A percentile compares a stretch with the other conserved stretches of the same genome.
phyloP scores from a whole-genome alignment of 2,888 invertebrate species.

The Melanophora roralis region DNA sequence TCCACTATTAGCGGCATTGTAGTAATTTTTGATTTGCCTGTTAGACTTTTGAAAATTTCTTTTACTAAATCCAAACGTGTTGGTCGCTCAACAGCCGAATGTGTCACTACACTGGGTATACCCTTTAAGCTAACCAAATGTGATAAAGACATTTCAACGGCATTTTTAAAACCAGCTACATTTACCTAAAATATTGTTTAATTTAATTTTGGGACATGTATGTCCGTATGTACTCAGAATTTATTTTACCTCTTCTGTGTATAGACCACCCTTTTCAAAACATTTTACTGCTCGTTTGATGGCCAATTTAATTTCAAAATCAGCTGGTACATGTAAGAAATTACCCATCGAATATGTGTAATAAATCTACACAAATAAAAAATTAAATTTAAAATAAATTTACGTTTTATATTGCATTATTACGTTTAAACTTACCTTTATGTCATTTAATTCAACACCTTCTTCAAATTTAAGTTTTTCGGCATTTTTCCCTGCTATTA shows the following conservation, averaged over 20 bases:
- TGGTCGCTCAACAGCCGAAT: conserved; percentile 64
- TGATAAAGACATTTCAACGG: conserved; percentile 38
- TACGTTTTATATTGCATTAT: too few species aligned
- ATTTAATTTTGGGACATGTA: not conserved
- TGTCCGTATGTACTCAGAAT: too few species aligned
- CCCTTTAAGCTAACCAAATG: conserved; percentile 65
- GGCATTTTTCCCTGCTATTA: conserved; percentile 80
- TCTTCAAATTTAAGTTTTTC: conserved; percentile 77
- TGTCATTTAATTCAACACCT: conserved; percentile 77
- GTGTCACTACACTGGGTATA: conserved; percentile 69
- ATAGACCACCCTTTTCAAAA: conserved; percentile 69
- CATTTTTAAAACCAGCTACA: conserved; percentile 65
- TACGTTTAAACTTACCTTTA: conserved; percentile 76
- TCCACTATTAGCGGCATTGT: conserved; percentile 71
- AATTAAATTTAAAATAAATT: too few species aligned
- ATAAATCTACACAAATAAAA: conserved; percentile 65
- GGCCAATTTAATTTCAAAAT: conserved; percentile 68
- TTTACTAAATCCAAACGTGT: conserved; percentile 56
- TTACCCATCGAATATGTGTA: conserved; percentile 69
- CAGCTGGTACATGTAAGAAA: conserved; percentile 66
- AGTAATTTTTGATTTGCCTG: conserved; percentile 71
- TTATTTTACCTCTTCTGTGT: conserved; percentile 66
- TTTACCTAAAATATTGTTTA: conserved; percentile 55
- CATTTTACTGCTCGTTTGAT: conserved; percentile 70
- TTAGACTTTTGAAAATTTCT: conserved; percentile 68